Conservation (phyloP, 2,888 invertebrate species). For the Platypus cylindrus region DNA sequence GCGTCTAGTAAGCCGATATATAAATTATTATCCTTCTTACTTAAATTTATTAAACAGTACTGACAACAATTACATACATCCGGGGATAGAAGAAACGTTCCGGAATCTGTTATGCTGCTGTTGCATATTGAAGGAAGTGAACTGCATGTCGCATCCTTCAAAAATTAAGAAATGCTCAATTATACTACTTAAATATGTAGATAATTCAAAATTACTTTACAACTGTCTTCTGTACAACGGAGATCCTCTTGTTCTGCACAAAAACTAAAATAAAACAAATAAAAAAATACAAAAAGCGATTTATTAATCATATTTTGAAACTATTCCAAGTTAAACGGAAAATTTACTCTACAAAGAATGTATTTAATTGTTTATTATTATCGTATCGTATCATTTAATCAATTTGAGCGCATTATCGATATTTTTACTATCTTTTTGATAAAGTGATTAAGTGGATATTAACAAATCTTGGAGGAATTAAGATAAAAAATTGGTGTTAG, state of each 20-base stretch:
- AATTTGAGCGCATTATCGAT: no score
- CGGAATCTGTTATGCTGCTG: constrained; percentile 41
- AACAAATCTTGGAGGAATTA: no score
- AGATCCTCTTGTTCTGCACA: constrained; percentile 13
- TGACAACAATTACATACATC: constrained; percentile 52
- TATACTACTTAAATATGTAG: neutral
- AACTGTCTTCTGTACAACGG: constrained; percentile 11
- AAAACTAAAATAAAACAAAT: constrained; percentile 2
- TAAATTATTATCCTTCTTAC: constrained; percentile 32
- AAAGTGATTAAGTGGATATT: no score
- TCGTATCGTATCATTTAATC: no score
- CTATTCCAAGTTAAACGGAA: no score
- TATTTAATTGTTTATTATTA: no score
- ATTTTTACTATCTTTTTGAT: no score
- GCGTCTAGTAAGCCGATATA: neutral
- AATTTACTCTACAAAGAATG: no score
- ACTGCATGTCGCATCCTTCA: constrained; percentile 8
- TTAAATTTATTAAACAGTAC: constrained; percentile 43
- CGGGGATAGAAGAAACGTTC: constrained; percentile 42
- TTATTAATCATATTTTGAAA: no score
- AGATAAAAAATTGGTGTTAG: no score
- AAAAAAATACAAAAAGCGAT: constrained; percentile 2
- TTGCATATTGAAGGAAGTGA: constrained; percentile 15
- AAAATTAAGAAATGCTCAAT: constrained; percentile 1
- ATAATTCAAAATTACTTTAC: constrained; percentile 11